A percentile compares a stretch with the other conserved stretches of the same genome.
These are phyloP conservation scores for Micromys minutus DNA, from an alignment of 2,113 vertebrate species.

Conservation along the genomic window DNA sequence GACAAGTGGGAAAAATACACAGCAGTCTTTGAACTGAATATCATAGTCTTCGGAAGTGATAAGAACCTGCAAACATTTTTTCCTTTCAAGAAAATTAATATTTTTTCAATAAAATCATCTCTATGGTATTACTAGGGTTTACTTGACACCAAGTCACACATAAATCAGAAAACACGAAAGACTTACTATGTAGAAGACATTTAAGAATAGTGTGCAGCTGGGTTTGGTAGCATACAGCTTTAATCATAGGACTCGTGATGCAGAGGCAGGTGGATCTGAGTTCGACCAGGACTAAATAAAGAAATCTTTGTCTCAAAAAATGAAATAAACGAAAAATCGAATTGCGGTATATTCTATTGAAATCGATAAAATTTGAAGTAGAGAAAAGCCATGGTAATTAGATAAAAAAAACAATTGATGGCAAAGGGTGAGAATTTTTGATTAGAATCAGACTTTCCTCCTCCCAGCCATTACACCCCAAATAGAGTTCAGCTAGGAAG, in stretches of 20 bases:
- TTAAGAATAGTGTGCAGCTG: not conserved
- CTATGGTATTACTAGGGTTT: not conserved
- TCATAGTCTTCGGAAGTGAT: not conserved
- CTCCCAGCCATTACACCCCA: not conserved
- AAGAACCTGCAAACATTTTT: not conserved
- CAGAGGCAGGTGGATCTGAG: not conserved
- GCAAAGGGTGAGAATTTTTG: not conserved
- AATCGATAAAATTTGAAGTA: not conserved
- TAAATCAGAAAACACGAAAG: not conserved
- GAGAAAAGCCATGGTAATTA: not conserved
- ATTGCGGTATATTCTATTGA: not conserved
- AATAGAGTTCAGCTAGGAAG: not conserved
- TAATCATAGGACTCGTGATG: too few relatives aligned
- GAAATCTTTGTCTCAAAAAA: not conserved
- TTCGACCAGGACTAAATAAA: not conserved
- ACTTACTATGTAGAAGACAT: not conserved
- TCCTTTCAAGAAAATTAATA: slow-evolving; percentile 8
- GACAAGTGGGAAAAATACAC: not conserved
- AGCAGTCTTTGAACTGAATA: not conserved
- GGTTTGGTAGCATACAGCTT: not conserved
- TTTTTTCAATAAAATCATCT: slow-evolving; percentile 24
- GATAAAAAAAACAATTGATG: not conserved
- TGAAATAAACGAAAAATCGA: not conserved
- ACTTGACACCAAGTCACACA: not conserved
- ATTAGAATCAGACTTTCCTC: accelerated